Conservation (phyloP, 1,140 invertebrate species). For the Sarcophaga bullata region DNA sequence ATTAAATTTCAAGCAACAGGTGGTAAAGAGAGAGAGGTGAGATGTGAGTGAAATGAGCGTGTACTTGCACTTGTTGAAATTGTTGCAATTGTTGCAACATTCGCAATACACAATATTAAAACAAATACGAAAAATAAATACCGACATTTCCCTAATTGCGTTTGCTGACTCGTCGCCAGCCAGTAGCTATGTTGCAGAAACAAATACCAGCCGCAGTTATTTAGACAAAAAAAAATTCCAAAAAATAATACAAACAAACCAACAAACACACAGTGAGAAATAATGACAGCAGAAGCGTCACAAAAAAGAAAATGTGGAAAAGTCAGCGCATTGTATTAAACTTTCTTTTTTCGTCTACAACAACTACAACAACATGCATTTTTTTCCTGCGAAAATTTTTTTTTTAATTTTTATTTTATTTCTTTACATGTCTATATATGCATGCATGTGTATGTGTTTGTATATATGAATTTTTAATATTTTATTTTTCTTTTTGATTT, state of each 20-base stretch:
- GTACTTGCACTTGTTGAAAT: constrained; percentile 34
- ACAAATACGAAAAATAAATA: constrained; percentile 20
- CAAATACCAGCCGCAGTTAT: not conserved
- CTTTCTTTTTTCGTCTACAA: constrained; percentile 36
- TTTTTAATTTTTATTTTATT: constrained; percentile 2
- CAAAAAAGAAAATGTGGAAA: constrained; percentile 5
- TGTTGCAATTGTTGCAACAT: not conserved
- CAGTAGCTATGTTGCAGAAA: not conserved
- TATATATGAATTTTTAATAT: constrained; percentile 26
- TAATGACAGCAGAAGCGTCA: not conserved
- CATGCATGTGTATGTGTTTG: not conserved
- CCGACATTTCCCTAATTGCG: constrained; percentile 39
- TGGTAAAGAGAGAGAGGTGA: not conserved
- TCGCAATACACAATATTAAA: not conserved
- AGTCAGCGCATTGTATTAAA: constrained; percentile 20
- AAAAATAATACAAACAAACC: not conserved
- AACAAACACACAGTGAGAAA: constrained; percentile 20
- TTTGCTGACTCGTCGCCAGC: not conserved
- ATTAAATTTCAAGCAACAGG: too few relatives aligned
- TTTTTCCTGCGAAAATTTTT: constrained; percentile 23
- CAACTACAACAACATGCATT: not conserved
- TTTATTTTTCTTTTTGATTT: not conserved
- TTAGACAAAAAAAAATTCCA: not conserved
- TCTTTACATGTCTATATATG: not conserved
- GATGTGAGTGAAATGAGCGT: not conserved